A percentile compares a stretch with the other conserved stretches of the same genome.
phyloP scores from a whole-genome alignment of 2,113 vertebrate species.

The Bostrychus sinensis region DNA sequence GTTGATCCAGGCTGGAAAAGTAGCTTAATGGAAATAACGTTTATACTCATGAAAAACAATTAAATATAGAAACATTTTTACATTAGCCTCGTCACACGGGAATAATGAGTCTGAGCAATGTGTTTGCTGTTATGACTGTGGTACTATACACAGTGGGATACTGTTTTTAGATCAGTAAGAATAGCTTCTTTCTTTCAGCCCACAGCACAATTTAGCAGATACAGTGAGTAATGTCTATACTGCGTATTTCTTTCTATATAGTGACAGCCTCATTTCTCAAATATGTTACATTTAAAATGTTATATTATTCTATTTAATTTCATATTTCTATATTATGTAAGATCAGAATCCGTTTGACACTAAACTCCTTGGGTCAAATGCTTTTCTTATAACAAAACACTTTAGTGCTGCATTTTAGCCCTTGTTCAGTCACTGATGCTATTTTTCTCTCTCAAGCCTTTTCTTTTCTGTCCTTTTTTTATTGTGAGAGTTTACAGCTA shows the following conservation, averaged over 20 bases:
- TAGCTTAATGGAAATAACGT: slow-evolving; percentile 5
- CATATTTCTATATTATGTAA: too few species aligned
- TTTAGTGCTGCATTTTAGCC: too few species aligned
- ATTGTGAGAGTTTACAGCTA: slow-evolving; percentile 18
- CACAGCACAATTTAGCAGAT: slow-evolving; percentile 23
- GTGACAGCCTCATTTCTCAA: background rate
- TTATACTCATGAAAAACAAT: too few species aligned
- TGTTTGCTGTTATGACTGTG: background rate
- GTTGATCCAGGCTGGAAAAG: slow-evolving; percentile 41
- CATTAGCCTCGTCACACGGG: background rate
- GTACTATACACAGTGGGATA: slow-evolving; percentile 6
- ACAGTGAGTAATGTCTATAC: background rate
- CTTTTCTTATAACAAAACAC: too few species aligned
- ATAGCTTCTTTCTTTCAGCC: slow-evolving; percentile 25
- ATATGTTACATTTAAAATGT: too few species aligned
- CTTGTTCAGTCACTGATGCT: too few species aligned
- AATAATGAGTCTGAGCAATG: background rate
- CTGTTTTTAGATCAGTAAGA: slow-evolving; percentile 35
- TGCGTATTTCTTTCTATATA: background rate
- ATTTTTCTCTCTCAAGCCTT: slow-evolving; percentile 11
- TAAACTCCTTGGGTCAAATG: too few species aligned
- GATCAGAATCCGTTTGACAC: too few species aligned
- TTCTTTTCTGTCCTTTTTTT: slow-evolving; percentile 59
- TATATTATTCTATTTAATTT: too few species aligned
- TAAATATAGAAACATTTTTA: background rate